Conservation (phyloP, 1,140 invertebrate genomes). For the Hetaerina americana region DNA sequence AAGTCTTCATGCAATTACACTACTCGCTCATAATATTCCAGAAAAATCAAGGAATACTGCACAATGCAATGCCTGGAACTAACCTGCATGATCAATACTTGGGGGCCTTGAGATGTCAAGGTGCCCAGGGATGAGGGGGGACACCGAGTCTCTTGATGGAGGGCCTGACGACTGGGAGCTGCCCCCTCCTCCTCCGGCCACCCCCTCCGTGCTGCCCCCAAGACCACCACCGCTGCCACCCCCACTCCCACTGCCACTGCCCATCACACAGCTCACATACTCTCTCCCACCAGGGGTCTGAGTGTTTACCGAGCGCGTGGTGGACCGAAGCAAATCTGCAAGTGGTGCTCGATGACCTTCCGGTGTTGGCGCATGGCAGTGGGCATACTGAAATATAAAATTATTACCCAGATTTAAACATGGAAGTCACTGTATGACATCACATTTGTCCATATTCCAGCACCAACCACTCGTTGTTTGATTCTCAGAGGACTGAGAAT, state of each 20-base stretch:
- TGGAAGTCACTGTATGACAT: too few relatives aligned
- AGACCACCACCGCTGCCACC: background rate
- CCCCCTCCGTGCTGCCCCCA: slow-evolving; percentile 34
- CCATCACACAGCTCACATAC: background rate
- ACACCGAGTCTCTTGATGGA: slow-evolving; percentile 41
- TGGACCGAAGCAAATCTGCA: slow-evolving; percentile 51
- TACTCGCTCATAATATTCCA: too few relatives aligned
- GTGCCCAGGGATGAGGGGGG: slow-evolving; percentile 39
- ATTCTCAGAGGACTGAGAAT: too few relatives aligned
- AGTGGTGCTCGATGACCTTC: slow-evolving; percentile 73
- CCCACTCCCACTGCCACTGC: background rate
- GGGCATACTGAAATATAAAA: background rate
- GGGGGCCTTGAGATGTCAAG: slow-evolving; percentile 41
- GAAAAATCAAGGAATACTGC: too few relatives aligned
- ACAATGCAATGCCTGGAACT: too few relatives aligned
- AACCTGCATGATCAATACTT: slow-evolving; percentile 27
- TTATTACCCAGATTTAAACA: too few relatives aligned
- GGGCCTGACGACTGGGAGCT: slow-evolving; percentile 42
- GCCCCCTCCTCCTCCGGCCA: slow-evolving; percentile 31
- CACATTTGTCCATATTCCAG: too few relatives aligned
- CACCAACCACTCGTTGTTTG: too few relatives aligned
- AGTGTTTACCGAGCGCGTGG: slow-evolving; percentile 62
- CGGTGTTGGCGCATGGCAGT: slow-evolving; percentile 34
- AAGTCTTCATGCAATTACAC: too few relatives aligned
- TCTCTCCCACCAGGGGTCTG: slow-evolving; percentile 46